phyloP scores from a whole-genome alignment of 2,888 invertebrate genomes.

The Lasioglossum villosulum region DNA sequence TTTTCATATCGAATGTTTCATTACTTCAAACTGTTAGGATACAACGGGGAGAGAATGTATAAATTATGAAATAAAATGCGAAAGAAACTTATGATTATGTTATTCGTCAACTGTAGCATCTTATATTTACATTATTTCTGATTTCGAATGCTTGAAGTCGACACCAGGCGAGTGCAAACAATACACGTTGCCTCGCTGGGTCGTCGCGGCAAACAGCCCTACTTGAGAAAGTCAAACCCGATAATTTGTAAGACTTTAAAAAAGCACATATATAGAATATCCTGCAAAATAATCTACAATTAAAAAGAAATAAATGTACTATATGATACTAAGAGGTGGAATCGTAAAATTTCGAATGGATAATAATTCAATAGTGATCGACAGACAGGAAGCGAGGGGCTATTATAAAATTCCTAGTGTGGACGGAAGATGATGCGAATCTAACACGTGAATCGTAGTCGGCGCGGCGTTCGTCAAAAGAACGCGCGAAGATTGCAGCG shows the following conservation, averaged over 20 bases:
- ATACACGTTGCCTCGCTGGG: too few relatives aligned
- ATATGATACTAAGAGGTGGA: too few relatives aligned
- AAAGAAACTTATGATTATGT: background rate
- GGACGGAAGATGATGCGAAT: slow-evolving; percentile 21
- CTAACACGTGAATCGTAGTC: slow-evolving; percentile 27
- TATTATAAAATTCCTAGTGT: background rate
- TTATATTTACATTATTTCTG: background rate
- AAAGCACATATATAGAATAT: too few relatives aligned
- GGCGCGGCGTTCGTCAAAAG: slow-evolving; percentile 34
- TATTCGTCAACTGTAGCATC: background rate
- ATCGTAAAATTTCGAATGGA: background rate
- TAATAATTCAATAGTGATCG: background rate
- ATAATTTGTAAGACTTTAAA: too few relatives aligned
- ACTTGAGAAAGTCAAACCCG: too few relatives aligned
- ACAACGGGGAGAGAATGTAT: slow-evolving; percentile 37
- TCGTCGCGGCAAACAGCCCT: too few relatives aligned
- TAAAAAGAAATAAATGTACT: too few relatives aligned
- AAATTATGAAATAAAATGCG: slow-evolving; percentile 45
- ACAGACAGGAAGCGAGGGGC: background rate
- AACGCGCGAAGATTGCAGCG: slow-evolving; percentile 40
- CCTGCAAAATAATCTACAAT: too few relatives aligned
- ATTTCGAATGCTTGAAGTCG: background rate
- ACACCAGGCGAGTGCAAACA: too few relatives aligned
- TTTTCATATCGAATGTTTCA: slow-evolving; percentile 43
- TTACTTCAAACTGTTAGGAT: slow-evolving; percentile 33